A percentile compares a stretch with the other conserved stretches of the same genome.
These are phyloP conservation scores for Notospermus geniculatus DNA, from an alignment of 1,140 invertebrate species.

Conservation along the genomic window DNA sequence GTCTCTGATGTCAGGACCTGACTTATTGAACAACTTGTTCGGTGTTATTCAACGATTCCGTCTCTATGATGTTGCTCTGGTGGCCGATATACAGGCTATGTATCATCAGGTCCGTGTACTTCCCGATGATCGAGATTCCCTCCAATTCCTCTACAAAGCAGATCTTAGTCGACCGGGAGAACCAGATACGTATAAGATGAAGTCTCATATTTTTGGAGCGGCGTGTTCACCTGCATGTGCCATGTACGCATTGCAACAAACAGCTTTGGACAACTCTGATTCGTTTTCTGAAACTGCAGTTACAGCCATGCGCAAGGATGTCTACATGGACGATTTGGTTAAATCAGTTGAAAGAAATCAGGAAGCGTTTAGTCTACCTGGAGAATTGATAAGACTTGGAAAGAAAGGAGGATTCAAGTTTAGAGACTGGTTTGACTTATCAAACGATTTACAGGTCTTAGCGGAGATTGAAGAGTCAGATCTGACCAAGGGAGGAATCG, in stretches of 20 bases:
- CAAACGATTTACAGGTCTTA: too few relatives aligned
- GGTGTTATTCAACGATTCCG: not conserved
- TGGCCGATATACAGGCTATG: not conserved
- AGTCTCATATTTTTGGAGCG: conserved; percentile 5
- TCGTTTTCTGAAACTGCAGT: too few relatives aligned
- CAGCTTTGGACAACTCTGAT: too few relatives aligned
- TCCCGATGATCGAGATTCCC: not conserved
- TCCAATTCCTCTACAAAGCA: not conserved
- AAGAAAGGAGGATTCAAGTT: too few relatives aligned
- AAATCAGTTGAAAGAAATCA: too few relatives aligned
- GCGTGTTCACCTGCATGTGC: not conserved
- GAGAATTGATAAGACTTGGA: too few relatives aligned
- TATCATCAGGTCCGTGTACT: conserved; percentile 7
- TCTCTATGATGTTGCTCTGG: not conserved
- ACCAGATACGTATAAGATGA: not conserved
- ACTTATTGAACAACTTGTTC: conserved; percentile 6
- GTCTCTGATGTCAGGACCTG: not conserved
- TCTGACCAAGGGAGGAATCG: too few relatives aligned
- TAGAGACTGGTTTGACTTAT: too few relatives aligned
- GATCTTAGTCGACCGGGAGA: not conserved
- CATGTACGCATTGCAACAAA: not conserved
- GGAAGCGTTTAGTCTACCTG: too few relatives aligned
- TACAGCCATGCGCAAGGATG: too few relatives aligned
- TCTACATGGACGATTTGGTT: too few relatives aligned
- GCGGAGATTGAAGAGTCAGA: too few relatives aligned